A percentile compares a stretch with the other conserved stretches of the same genome.
Evolutionary conservation across 2,888 invertebrate species (phyloP).

Genomic region (Drosophila neotestacea): DNA sequence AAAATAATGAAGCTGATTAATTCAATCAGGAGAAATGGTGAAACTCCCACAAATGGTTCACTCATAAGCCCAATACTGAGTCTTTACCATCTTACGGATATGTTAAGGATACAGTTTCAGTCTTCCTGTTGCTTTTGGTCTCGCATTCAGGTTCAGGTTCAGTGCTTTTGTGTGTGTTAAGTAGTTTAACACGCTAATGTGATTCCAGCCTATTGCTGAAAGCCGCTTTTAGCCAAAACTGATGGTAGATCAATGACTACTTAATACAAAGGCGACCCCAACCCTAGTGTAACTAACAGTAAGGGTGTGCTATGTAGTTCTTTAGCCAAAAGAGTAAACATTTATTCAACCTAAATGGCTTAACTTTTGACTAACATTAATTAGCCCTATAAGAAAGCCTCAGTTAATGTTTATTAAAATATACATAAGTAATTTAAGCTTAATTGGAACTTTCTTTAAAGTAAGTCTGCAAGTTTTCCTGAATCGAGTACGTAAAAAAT

Average conservation of each 20-base stretch:
- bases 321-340: slow-evolving; percentile 12
- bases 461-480: not conserved
- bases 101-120: not conserved
- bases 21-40: slow-evolving; percentile 72
- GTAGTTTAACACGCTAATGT: slow-evolving; percentile 75
- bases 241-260: slow-evolving; percentile 50
- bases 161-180: slow-evolving; percentile 51
- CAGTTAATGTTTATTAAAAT: not conserved
- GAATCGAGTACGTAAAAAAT: no score
- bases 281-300: not conserved
- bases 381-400: not conserved
- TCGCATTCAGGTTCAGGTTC: slow-evolving; percentile 11
- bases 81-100: not conserved
- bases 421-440: not conserved
- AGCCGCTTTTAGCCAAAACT: slow-evolving; percentile 25
- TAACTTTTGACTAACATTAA: not conserved
- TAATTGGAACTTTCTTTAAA: not conserved
- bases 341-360: not conserved
- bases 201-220: slow-evolving; percentile 48
- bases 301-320: not conserved
- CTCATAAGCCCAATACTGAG: slow-evolving; percentile 6
- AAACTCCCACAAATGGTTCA: slow-evolving; percentile 31
- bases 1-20: slow-evolving; percentile 79
- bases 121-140: not conserved
- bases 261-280: slow-evolving; percentile 8